Evolutionary conservation across 2,797 vertebrate species (phyloP).

Genomic region (Micrastur ruficollis): DNA sequence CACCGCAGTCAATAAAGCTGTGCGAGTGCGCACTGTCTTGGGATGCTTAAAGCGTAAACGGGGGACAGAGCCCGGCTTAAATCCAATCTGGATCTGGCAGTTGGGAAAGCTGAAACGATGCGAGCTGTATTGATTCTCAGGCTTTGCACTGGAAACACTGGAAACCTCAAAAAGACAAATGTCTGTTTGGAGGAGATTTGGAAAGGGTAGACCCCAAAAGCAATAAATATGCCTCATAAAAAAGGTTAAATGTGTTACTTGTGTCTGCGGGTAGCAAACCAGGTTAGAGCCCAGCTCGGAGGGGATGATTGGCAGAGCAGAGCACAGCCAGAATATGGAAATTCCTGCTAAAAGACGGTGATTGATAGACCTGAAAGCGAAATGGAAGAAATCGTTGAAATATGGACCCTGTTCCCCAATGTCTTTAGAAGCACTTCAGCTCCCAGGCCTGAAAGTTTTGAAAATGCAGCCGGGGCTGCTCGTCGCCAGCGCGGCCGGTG

Average conservation of each 20-base stretch:
- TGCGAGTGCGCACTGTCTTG: background rate
- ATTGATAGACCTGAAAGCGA: background rate
- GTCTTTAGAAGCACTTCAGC: background rate
- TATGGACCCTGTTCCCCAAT: background rate
- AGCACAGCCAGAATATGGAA: background rate
- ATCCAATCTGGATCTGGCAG: background rate
- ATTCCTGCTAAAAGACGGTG: background rate
- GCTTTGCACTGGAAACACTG: background rate
- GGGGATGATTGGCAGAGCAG: background rate
- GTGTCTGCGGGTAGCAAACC: background rate
- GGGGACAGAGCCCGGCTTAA: background rate
- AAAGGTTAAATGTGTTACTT: slow-evolving; percentile 23
- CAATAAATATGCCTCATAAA: slow-evolving; percentile 6
- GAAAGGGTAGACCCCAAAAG: background rate
- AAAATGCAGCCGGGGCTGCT: background rate
- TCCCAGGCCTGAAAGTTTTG: background rate
- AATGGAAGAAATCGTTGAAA: background rate
- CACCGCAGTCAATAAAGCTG: background rate
- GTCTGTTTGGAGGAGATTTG: background rate
- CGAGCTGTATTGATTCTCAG: background rate
- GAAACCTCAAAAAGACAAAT: background rate
- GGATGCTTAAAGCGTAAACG: background rate
- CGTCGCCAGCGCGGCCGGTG: fast-evolving
- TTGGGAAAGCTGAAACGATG: background rate
- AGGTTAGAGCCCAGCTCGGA: background rate